Evolutionary conservation across 1,140 invertebrate species (phyloP).

Genomic region (Zaprionus tsacasi): DNA sequence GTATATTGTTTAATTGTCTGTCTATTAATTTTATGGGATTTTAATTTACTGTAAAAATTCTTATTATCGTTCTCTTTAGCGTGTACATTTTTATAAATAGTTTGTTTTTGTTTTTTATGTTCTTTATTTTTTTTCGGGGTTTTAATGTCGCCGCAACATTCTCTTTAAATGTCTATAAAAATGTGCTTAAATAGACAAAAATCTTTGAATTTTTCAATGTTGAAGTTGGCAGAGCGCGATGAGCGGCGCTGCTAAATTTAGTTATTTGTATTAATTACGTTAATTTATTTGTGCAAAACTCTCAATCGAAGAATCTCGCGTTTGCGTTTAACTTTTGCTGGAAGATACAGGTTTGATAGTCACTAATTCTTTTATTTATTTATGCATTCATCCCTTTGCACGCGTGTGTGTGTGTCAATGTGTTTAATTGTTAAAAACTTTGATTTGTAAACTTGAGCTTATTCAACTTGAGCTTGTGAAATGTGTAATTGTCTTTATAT

Average conservation of each 20-base stretch:
- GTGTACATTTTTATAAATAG: slow-evolving; percentile 81
- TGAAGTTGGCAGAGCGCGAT: slow-evolving; percentile 28
- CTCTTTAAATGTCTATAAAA: slow-evolving; percentile 78
- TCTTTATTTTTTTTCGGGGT: slow-evolving; percentile 24
- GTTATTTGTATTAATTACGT: slow-evolving; percentile 53
- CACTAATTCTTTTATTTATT: slow-evolving; percentile 82
- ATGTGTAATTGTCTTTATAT: slow-evolving; percentile 21
- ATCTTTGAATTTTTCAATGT: slow-evolving; percentile 68
- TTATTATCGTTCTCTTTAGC: slow-evolving; percentile 78
- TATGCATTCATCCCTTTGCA: slow-evolving; percentile 60
- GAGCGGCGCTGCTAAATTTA: slow-evolving; percentile 41
- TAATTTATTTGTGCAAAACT: slow-evolving; percentile 64
- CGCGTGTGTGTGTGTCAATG: slow-evolving; percentile 43
- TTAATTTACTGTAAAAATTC: slow-evolving; percentile 74
- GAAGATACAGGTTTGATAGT: slow-evolving; percentile 84
- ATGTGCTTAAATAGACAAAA: slow-evolving; percentile 82
- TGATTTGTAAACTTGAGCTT: slow-evolving; percentile 47
- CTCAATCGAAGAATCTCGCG: slow-evolving; percentile 65
- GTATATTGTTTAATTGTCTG: slow-evolving; percentile 36
- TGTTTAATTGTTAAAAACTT: slow-evolving; percentile 59
- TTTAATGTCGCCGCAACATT: slow-evolving; percentile 40
- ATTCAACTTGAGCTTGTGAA: slow-evolving; percentile 33
- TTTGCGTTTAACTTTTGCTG: slow-evolving; percentile 82
- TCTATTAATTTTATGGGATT: slow-evolving; percentile 39
- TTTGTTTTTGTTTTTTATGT: slow-evolving; percentile 18